Evolutionary conservation across 2,888 invertebrate genomes (phyloP), one percentile per base, ranked within the genome.

Genomic region (Timema podura): DNA sequence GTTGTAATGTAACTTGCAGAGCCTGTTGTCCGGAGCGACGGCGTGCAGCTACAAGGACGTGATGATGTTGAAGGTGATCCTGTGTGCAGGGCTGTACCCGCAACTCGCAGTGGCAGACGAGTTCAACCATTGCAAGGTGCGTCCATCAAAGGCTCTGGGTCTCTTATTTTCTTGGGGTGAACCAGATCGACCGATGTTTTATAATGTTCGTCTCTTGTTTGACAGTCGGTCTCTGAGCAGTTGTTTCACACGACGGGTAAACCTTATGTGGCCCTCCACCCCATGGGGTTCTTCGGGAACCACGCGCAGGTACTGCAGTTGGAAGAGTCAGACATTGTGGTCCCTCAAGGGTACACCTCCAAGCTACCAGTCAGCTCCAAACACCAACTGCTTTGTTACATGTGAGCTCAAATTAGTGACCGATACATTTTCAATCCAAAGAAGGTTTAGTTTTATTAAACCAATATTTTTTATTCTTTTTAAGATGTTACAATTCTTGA

Each of bases 101-200:
- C 96, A 98, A 83, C 87, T 96, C 70, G 95, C 97, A 0, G 88
- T 96, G n/a, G 90, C 95, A 0, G 98, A 99, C 80, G 94, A 95
- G 77, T 93, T 92, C 77, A 98, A 98, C 81, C 90, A 92, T 76
- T 94, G 91, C 77, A 95, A 96, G 85, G 88, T 88, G 80, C 76
- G 68, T 13, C 30, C 30, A 30, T 1, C 30, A 30, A 30, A 30
- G 30, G 1, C 30, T 30, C 30, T 1, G 30, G 30, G 30, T 30
- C 30, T 30, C 30, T 30, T 30, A 30, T 8, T 59, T 51, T n/a
- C 54, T n/a, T 3, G 30, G 3, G 30, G 30, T 30, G 30, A 30
- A 30, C 30, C 30, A 3, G 1, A 3, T 30, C 30, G 30, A 3
- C 30, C 30, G 30, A 30, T 3, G 2, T 30, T 30, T 30, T 30